Percentiles rank a stretch among this genome's conserved stretches.
Conservation (phyloP, 2,797 vertebrate species). For the Halcyon smyrnensis region DNA sequence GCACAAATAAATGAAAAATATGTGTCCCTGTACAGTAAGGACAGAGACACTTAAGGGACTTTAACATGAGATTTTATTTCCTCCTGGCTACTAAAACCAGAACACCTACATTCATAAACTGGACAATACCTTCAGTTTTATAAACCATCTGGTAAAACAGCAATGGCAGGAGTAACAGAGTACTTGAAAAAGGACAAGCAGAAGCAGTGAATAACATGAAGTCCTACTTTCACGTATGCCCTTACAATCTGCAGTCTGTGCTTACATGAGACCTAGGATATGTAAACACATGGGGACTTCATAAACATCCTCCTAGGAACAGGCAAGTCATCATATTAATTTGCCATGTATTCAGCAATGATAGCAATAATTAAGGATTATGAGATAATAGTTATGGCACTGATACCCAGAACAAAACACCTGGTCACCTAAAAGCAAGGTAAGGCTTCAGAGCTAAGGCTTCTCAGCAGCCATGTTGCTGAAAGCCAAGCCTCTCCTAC, state of each 20-base stretch:
- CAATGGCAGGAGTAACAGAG: background rate
- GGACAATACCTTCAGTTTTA: background rate
- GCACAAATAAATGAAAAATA: background rate
- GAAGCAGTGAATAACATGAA: background rate
- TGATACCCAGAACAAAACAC: background rate
- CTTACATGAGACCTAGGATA: background rate
- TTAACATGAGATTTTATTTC: background rate
- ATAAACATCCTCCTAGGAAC: background rate
- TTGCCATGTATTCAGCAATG: background rate
- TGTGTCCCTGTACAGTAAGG: background rate
- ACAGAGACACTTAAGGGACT: background rate
- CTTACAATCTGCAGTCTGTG: background rate
- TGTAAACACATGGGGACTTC: background rate
- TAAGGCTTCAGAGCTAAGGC: background rate
- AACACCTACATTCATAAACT: background rate
- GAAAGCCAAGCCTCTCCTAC: background rate
- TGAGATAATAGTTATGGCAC: background rate
- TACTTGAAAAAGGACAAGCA: background rate
- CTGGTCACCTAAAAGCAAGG: background rate
- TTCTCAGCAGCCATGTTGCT: background rate
- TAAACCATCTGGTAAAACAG: background rate
- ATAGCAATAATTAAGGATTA: background rate
- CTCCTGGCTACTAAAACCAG: background rate
- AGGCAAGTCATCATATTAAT: background rate
- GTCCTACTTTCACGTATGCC: background rate